Evolutionary conservation across 2,797 vertebrate species (phyloP).

Genomic region (Gymnopithys bicolor): DNA sequence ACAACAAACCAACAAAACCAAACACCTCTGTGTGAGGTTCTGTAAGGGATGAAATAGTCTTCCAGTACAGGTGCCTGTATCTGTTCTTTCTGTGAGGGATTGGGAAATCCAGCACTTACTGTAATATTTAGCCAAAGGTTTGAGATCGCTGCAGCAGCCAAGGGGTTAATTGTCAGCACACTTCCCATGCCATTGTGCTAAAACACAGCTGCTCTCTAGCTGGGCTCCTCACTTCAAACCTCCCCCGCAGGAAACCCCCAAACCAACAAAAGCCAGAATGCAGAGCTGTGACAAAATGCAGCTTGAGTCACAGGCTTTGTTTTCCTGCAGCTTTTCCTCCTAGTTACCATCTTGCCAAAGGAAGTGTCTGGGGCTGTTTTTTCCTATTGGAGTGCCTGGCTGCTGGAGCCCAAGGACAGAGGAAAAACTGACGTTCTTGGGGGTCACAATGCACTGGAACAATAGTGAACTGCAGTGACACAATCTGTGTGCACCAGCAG

Average conservation of each 20-base stretch:
- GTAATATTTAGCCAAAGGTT: background rate
- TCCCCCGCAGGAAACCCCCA: background rate
- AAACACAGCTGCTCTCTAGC: background rate
- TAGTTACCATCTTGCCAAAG: constrained; percentile 40
- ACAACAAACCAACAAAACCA: too few species aligned
- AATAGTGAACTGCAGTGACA: constrained; percentile 53
- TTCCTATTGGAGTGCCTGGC: constrained; percentile 59
- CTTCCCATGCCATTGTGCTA: background rate
- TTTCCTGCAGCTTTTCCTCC: constrained; percentile 38
- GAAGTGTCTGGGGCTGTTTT: constrained; percentile 71
- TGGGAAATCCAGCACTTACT: background rate
- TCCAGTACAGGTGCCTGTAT: background rate
- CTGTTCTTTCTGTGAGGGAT: background rate
- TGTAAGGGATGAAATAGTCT: background rate
- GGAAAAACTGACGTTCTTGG: constrained; percentile 50
- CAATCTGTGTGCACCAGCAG: background rate
- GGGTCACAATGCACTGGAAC: constrained; percentile 29
- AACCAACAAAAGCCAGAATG: background rate
- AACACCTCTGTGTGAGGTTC: background rate
- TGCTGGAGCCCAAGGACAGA: constrained; percentile 69
- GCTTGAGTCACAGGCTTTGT: background rate
- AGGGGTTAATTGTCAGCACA: background rate
- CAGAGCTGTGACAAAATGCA: background rate
- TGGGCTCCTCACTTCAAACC: background rate
- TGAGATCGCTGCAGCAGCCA: background rate